Conservation (phyloP, 2,797 vertebrate species). For the Acanthurus lineatus region DNA sequence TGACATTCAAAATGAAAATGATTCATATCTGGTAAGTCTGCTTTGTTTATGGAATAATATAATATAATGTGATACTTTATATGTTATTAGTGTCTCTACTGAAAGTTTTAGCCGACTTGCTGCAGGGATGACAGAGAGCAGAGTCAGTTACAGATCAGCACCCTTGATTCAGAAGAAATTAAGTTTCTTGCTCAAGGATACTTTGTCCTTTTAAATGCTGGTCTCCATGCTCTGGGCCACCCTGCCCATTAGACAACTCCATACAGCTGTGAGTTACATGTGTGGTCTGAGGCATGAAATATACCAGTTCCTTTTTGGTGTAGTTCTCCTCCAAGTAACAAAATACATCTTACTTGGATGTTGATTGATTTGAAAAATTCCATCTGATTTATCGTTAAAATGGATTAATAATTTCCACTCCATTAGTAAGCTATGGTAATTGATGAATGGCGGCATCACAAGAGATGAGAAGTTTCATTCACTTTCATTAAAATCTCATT, state of each 20-base stretch:
- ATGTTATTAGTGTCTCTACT: neutral
- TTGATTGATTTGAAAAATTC: constrained; percentile 67
- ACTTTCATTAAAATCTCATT: constrained; percentile 82
- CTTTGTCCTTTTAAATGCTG: constrained; percentile 5
- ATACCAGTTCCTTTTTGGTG: neutral
- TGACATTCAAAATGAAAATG: constrained; percentile 6
- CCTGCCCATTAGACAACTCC: neutral
- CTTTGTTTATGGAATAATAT: neutral
- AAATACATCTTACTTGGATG: constrained; percentile 58
- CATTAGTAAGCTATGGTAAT: constrained; percentile 70
- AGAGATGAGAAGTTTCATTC: constrained; percentile 74
- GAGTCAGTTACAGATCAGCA: constrained; percentile 6
- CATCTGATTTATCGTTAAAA: constrained; percentile 68
- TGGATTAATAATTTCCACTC: constrained; percentile 75
- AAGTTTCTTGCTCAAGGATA: constrained; percentile 43
- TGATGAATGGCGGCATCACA: constrained; percentile 74
- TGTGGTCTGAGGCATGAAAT: neutral
- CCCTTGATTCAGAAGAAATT: constrained; percentile 5
- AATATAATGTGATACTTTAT: neutral
- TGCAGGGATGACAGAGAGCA: constrained; percentile 13
- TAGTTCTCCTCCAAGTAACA: constrained; percentile 8
- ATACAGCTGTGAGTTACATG: neutral
- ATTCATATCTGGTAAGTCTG: neutral
- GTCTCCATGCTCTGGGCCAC: constrained; percentile 9
- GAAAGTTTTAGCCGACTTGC: neutral